A percentile compares a stretch with the other conserved stretches of the same genome.
phyloP scores from a whole-genome alignment of 2,113 vertebrate species.

The Microcebus griseorufus region DNA sequence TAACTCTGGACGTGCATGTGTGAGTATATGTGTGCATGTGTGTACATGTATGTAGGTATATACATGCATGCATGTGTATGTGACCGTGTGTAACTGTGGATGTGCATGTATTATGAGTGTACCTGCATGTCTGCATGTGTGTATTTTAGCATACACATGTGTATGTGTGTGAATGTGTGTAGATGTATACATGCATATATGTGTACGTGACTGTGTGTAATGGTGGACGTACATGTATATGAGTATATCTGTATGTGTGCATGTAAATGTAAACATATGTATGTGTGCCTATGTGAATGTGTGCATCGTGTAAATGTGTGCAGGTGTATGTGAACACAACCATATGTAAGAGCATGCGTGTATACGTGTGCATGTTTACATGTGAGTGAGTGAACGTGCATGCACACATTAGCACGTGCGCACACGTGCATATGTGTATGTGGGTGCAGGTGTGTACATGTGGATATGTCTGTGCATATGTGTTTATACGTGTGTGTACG shows the following conservation, averaged over 20 bases:
- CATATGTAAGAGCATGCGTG: not conserved
- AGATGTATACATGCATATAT: not conserved
- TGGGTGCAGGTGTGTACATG: not conserved
- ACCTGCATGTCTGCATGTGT: not conserved
- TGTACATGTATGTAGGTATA: not conserved
- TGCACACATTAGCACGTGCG: too few relatives aligned
- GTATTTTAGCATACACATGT: not conserved
- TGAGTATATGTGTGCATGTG: not conserved
- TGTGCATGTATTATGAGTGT: not conserved
- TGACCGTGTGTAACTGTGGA: not conserved
- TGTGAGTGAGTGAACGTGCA: fast-evolving
- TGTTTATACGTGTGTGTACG: not conserved
- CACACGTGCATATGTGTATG: not conserved
- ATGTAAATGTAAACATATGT: not conserved
- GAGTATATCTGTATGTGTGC: not conserved
- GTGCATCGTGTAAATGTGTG: not conserved
- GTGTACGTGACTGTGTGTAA: too few relatives aligned
- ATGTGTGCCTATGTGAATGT: not conserved
- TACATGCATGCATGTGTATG: not conserved
- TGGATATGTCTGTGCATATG: fast-evolving
- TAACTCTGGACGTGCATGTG: too few relatives aligned
- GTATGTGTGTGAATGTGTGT: not conserved
- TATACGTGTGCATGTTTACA: not conserved
- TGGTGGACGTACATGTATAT: too few relatives aligned
- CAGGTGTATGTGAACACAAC: too few relatives aligned